Conservation (phyloP, 2,113 vertebrate species). For the Pundamilia nyererei region DNA sequence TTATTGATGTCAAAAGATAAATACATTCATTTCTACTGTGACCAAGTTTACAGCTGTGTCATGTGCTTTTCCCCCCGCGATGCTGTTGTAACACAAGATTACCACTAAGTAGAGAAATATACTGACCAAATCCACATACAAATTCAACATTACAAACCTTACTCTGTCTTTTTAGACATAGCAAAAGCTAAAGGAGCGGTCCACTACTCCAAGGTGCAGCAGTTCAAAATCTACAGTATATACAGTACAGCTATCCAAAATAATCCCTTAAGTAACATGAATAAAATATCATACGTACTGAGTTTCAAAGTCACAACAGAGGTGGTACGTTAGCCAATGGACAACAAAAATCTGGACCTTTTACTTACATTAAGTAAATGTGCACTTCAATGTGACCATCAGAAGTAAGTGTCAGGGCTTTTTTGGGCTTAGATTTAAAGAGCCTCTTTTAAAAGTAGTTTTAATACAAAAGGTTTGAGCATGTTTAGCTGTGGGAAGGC, state of each 20-base stretch:
- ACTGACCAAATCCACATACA: conserved; percentile 68
- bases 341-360: conserved; percentile 23
- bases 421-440: neutral
- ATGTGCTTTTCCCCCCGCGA: conserved; percentile 48
- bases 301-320: conserved; percentile 51
- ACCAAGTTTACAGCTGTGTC: conserved; percentile 59
- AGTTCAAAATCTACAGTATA: conserved; percentile 69
- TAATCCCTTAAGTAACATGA: conserved; percentile 54
- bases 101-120: conserved; percentile 59
- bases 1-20: conserved; percentile 75
- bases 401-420: neutral
- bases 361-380: conserved; percentile 16
- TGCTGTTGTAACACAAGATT: conserved; percentile 56
- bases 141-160: conserved; percentile 62
- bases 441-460: conserved; percentile 13
- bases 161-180: conserved; percentile 38
- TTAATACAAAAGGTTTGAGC: conserved; percentile 21
- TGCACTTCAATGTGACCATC: neutral
- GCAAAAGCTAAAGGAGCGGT: conserved; percentile 58
- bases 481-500: neutral
- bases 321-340: conserved; percentile 12
- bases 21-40: conserved; percentile 75
- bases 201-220: conserved; percentile 61
- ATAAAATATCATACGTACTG: conserved; percentile 42
- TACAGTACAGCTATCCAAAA: conserved; percentile 69